Percentiles rank a stretch among this genome's conserved stretches.
Conservation (phyloP, 2,113 vertebrate genomes). For the Ia io region DNA sequence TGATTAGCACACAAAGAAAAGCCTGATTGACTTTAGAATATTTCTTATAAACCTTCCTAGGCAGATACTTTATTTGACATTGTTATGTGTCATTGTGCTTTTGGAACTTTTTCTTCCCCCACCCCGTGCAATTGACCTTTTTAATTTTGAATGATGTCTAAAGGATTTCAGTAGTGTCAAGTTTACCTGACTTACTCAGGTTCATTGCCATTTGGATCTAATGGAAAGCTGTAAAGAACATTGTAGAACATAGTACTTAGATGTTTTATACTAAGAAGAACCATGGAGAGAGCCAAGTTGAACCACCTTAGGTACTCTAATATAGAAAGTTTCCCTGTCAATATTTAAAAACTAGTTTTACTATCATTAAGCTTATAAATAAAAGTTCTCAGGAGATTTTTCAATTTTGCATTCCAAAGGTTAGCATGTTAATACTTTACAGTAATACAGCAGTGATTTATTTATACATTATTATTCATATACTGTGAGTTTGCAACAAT, state of each 20-base stretch:
- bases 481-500: neutral
- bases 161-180: neutral
- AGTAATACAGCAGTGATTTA: neutral
- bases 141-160: neutral
- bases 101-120: neutral
- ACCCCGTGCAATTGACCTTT: neutral
- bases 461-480: conserved; percentile 26
- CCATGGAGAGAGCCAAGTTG: neutral
- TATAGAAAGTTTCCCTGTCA: neutral
- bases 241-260: neutral
- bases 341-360: neutral
- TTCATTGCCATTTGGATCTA: neutral
- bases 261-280: neutral
- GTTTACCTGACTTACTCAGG: neutral
- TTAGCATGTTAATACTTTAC: neutral
- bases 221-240: neutral
- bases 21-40: neutral
- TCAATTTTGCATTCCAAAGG: conserved; percentile 22
- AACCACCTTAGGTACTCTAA: neutral
- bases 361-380: neutral
- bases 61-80: conserved; percentile 31
- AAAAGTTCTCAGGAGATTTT: neutral
- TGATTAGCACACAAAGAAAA: conserved; percentile 15
- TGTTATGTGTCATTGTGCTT: neutral
- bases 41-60: neutral